Conservation (phyloP, 1,140 invertebrate genomes). For the Diuraphis noxia region DNA sequence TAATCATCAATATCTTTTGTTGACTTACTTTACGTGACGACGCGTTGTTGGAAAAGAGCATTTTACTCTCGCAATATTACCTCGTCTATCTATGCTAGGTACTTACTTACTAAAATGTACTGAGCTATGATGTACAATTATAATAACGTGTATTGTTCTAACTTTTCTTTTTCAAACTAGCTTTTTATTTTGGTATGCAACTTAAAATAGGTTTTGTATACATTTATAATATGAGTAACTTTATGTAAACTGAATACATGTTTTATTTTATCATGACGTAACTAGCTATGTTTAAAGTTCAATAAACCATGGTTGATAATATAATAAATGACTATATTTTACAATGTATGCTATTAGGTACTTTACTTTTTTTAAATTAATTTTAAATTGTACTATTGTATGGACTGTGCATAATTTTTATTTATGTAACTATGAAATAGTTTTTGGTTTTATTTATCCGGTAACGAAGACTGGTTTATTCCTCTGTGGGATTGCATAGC, state of each 20-base stretch:
- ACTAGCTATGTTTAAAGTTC: not conserved
- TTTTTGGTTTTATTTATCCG: constrained; percentile 9
- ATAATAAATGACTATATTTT: not conserved
- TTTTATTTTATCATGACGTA: not conserved
- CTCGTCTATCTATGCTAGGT: too few relatives aligned
- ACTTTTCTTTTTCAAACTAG: not conserved
- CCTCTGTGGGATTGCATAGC: not conserved
- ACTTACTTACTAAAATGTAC: too few relatives aligned
- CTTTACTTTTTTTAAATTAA: not conserved
- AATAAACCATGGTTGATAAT: not conserved
- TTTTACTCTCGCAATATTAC: too few relatives aligned
- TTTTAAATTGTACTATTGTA: not conserved
- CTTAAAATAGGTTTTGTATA: not conserved
- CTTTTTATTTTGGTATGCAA: not conserved
- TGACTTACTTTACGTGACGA: too few relatives aligned
- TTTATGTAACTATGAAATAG: not conserved
- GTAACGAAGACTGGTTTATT: not conserved
- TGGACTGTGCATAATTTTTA: not conserved
- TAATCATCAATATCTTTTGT: too few relatives aligned
- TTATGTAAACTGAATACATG: not conserved
- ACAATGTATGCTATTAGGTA: too few relatives aligned
- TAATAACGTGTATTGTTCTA: too few relatives aligned
- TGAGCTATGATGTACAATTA: too few relatives aligned
- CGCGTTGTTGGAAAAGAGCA: too few relatives aligned
- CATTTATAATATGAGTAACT: not conserved